phyloP scores from a whole-genome alignment of 1,140 invertebrate species.

The Elysia chlorotica region DNA sequence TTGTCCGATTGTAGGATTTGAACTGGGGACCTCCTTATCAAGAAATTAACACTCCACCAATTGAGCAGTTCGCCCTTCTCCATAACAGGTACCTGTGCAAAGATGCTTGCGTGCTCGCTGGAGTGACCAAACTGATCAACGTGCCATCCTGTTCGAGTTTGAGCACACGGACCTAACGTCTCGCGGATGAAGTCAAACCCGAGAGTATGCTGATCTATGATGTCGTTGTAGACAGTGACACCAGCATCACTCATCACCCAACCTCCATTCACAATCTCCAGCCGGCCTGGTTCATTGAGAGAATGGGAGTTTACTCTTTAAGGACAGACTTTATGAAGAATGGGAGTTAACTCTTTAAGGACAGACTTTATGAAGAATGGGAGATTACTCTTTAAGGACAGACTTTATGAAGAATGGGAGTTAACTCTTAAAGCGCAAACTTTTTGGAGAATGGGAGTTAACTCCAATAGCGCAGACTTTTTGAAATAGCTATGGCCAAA shows the following conservation, averaged over 20 bases:
- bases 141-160: conserved; percentile 86
- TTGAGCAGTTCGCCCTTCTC: no score
- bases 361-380: background rate
- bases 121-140: conserved; percentile 94
- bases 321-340: background rate
- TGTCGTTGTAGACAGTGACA: conserved; percentile 85
- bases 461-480: background rate
- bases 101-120: conserved; percentile 81
- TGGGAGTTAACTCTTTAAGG: background rate
- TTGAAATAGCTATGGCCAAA: no score
- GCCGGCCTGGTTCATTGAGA: conserved; percentile 65
- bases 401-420: background rate
- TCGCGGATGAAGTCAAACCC: conserved; percentile 74
- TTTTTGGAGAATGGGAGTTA: background rate
- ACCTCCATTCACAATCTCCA: conserved; percentile 81
- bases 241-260: conserved; percentile 97
- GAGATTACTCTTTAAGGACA: background rate
- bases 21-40: no score
- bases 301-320: background rate
- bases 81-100: conserved; percentile 62
- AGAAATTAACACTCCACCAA: no score
- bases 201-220: conserved; percentile 88
- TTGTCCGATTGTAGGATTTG: no score
- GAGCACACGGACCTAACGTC: conserved; percentile 72
- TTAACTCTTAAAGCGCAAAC: background rate